Percentiles rank a stretch among this genome's conserved stretches.
phyloP scores from a whole-genome alignment of 2,113 vertebrate species.

The Ceyx cyanopectus region DNA sequence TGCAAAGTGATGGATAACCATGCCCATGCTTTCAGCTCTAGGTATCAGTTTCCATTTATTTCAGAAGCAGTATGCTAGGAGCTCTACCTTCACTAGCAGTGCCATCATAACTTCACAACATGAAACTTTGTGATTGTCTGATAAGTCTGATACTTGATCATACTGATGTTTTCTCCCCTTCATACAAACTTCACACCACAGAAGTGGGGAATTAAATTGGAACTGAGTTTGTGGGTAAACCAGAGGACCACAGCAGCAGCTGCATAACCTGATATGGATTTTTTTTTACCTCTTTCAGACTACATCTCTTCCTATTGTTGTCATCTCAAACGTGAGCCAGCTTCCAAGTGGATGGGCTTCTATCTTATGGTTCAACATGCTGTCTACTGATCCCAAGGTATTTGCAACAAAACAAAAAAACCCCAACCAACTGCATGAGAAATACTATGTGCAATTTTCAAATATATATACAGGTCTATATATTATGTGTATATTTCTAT shows the following conservation, averaged over 20 bases:
- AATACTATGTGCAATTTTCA: too few relatives aligned
- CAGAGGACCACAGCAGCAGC: background rate
- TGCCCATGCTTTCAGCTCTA: background rate
- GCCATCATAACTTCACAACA: background rate
- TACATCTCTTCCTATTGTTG: slow-evolving; percentile 91
- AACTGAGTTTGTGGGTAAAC: background rate
- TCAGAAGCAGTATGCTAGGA: background rate
- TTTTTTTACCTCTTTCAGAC: slow-evolving; percentile 77
- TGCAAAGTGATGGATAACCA: background rate
- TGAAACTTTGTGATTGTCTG: background rate
- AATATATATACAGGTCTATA: too few relatives aligned
- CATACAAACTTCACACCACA: background rate
- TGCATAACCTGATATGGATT: background rate
- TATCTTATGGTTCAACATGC: slow-evolving; percentile 99
- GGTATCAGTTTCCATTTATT: background rate
- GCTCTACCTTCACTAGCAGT: background rate
- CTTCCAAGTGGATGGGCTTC: slow-evolving; percentile 98
- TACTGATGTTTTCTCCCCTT: background rate
- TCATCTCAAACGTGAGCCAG: slow-evolving; percentile 97
- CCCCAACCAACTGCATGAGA: too few relatives aligned
- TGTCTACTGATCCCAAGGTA: slow-evolving; percentile 91
- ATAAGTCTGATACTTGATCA: background rate
- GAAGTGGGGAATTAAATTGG: background rate
- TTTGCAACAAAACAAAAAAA: background rate
- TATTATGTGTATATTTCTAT: background rate